Percentiles rank a stretch among this genome's conserved stretches.
These are phyloP conservation scores for Peromyscus polionotus DNA, from an alignment of 2,113 vertebrate genomes.

Conservation along the genomic window DNA sequence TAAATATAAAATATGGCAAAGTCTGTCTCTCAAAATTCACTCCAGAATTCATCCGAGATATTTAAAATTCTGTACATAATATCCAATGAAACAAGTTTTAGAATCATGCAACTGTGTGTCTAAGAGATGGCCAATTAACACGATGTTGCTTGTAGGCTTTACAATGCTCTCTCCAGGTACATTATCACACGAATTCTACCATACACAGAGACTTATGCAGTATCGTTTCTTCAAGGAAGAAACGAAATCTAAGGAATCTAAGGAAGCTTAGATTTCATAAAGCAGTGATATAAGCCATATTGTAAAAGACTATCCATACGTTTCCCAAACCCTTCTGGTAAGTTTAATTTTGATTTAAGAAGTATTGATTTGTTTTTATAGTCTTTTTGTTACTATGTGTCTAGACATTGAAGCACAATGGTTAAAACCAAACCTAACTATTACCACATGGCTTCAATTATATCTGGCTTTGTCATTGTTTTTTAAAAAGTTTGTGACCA, in stretches of 20 bases:
- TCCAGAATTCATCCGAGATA: not conserved
- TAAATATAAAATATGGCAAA: conserved; percentile 9
- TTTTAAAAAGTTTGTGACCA: not conserved
- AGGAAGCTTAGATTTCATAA: conserved; percentile 23
- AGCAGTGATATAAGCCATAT: not conserved
- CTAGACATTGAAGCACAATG: not conserved
- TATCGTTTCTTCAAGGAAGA: not conserved
- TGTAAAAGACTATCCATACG: not conserved
- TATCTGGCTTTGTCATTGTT: not conserved
- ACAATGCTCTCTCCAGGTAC: not conserved
- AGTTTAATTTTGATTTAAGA: conserved; percentile 20
- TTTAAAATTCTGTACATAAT: conserved; percentile 14
- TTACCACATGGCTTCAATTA: not conserved
- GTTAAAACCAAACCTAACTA: not conserved
- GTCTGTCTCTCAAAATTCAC: not conserved
- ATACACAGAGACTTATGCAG: not conserved
- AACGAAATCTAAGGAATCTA: too few relatives aligned
- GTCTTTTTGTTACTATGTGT: not conserved
- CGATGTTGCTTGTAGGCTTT: not conserved
- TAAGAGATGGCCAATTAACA: not conserved
- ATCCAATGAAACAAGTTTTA: not conserved
- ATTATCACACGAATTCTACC: not conserved
- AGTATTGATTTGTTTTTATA: not conserved
- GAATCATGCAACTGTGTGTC: not conserved
- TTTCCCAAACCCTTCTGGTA: not conserved